Percentiles rank a stretch among this genome's conserved stretches.
These are phyloP conservation scores for Eristalis tenax DNA, from an alignment of 2,888 invertebrate species.

Conservation along the genomic window DNA sequence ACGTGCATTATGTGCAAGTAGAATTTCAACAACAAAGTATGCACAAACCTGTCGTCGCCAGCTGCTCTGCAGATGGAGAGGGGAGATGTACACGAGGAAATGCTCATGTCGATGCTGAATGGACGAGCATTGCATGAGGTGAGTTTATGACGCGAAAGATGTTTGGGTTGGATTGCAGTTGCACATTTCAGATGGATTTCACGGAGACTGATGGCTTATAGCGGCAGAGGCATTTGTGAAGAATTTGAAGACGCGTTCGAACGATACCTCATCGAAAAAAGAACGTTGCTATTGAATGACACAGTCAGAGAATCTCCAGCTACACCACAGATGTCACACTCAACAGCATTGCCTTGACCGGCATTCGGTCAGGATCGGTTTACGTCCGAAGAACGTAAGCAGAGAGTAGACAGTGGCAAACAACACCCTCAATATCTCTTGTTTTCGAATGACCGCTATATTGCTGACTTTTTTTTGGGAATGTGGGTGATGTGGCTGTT, in stretches of 20 bases:
- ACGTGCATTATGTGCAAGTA: conserved; percentile 32
- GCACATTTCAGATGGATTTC: conserved; percentile 61
- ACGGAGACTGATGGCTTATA: background rate
- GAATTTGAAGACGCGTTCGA: too few relatives aligned
- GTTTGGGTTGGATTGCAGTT: conserved; percentile 67
- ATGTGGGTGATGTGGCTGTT: too few relatives aligned
- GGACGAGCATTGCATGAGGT: conserved; percentile 47
- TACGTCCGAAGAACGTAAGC: too few relatives aligned
- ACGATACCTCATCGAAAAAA: too few relatives aligned
- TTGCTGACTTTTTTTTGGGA: too few relatives aligned
- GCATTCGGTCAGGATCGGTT: too few relatives aligned
- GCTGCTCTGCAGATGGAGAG: background rate
- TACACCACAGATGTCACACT: too few relatives aligned
- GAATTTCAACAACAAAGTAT: conserved; percentile 35
- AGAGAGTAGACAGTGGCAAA: too few relatives aligned
- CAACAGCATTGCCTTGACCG: too few relatives aligned
- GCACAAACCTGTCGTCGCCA: conserved; percentile 27
- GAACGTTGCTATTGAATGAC: background rate
- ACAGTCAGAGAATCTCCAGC: background rate
- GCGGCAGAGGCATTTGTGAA: too few relatives aligned
- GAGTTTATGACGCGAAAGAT: conserved; percentile 64
- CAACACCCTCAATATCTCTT: too few relatives aligned
- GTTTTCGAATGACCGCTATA: too few relatives aligned
- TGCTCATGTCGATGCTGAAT: background rate
- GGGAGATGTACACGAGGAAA: background rate